Evolutionary conservation across 2,797 vertebrate genomes (phyloP).

Genomic region (Tokudaia muenninki): DNA sequence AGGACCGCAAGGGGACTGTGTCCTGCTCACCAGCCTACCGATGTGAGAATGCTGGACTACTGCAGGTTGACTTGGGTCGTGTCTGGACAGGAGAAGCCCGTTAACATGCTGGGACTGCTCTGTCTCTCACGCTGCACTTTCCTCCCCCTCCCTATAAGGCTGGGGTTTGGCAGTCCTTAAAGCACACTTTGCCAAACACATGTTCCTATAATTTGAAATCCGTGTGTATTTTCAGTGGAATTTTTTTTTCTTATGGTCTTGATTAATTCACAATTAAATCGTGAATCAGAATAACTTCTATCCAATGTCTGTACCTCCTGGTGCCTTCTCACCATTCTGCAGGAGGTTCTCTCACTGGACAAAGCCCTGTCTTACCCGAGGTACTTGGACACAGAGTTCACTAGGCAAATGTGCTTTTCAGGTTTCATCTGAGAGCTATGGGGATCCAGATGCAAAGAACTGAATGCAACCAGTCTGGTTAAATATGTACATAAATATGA

Average conservation of each 20-base stretch:
- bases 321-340: neutral
- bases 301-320: conserved; percentile 25
- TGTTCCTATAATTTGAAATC: conserved; percentile 72
- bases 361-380: conserved; percentile 45
- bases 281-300: conserved; percentile 60
- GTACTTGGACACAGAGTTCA: neutral
- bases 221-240: conserved; percentile 67
- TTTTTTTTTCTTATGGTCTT: conserved; percentile 71
- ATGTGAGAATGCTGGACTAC: neutral
- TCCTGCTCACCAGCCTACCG: neutral
- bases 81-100: conserved; percentile 37
- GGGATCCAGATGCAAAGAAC: conserved; percentile 5
- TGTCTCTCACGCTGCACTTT: conserved; percentile 44
- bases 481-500: neutral
- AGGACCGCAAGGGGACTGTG: neutral
- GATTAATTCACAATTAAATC: conserved; percentile 72
- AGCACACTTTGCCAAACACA: conserved; percentile 70
- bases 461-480: neutral
- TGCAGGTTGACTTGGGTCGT: conserved; percentile 14
- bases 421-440: conserved; percentile 42
- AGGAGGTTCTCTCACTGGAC: neutral
- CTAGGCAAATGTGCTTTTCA: conserved; percentile 31
- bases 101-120: conserved; percentile 2
- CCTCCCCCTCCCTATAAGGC: neutral
- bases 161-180: conserved; percentile 49